Evolutionary conservation across 2,888 invertebrate genomes (phyloP).

Genomic region (Laothoe populi): DNA sequence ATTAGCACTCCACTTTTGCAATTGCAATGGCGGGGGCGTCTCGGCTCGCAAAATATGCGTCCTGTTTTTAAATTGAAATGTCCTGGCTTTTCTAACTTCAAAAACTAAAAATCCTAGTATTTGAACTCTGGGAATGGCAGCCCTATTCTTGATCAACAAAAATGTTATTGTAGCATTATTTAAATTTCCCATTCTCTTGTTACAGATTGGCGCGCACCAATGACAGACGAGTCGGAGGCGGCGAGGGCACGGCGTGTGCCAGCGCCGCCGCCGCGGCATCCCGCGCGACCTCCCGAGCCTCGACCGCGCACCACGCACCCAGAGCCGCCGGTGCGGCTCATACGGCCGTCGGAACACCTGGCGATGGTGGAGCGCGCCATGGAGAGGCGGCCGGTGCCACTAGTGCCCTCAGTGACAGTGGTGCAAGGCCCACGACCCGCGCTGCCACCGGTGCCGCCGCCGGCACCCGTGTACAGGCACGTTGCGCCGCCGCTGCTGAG

Average conservation of each 20-base stretch:
- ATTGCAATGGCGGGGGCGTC: too few relatives aligned
- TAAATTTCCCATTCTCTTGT: background rate
- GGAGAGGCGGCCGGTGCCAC: constrained; percentile 60
- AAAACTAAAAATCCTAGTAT: too few relatives aligned
- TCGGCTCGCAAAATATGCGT: too few relatives aligned
- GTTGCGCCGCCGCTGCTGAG: constrained; percentile 69
- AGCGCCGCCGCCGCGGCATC: constrained; percentile 69
- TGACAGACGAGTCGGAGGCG: constrained; percentile 79
- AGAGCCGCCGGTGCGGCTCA: constrained; percentile 65
- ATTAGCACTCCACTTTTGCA: too few relatives aligned
- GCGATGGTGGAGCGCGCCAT: constrained; percentile 63
- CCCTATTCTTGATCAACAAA: too few relatives aligned
- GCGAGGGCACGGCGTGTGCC: constrained; percentile 71
- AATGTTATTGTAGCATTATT: too few relatives aligned
- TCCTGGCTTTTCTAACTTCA: too few relatives aligned
- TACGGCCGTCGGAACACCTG: constrained; percentile 76
- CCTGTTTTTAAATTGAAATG: too few relatives aligned
- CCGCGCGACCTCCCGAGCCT: constrained; percentile 64
- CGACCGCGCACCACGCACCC: constrained; percentile 58
- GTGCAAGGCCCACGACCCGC: constrained; percentile 59
- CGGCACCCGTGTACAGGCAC: constrained; percentile 61
- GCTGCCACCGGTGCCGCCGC: constrained; percentile 55
- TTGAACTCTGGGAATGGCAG: too few relatives aligned
- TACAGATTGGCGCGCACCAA: constrained; percentile 82
- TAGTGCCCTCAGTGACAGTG: constrained; percentile 65